Conservation (phyloP, 2,888 invertebrate genomes). For the Caenorhabditis japonica region DNA sequence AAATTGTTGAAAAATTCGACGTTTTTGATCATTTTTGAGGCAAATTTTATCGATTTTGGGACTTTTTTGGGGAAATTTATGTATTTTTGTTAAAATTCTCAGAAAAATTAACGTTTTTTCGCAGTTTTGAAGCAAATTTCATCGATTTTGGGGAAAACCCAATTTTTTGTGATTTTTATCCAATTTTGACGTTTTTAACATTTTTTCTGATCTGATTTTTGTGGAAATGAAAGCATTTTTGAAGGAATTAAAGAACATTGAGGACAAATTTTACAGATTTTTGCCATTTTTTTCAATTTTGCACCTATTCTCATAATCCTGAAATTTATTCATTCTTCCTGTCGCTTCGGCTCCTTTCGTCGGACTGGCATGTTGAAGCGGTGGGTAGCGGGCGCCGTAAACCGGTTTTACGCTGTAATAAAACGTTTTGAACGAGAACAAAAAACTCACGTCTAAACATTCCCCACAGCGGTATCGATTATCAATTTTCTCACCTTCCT, state of each 20-base stretch:
- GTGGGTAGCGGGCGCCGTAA: constrained; percentile 76
- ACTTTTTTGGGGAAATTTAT: background rate
- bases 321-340: constrained; percentile 66
- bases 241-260: no score
- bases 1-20: background rate
- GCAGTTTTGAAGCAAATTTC: background rate
- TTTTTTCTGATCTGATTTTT: no score
- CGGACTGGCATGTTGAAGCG: constrained; percentile 63
- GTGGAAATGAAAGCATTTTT: no score
- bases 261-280: background rate
- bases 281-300: constrained; percentile 3
- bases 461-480: background rate
- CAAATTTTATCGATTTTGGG: background rate
- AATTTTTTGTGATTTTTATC: background rate
- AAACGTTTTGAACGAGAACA: no score
- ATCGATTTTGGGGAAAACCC: background rate
- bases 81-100: background rate
- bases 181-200: background rate
- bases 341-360: constrained; percentile 45
- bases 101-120: background rate
- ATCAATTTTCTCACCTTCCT: constrained; percentile 53
- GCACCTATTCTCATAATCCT: constrained; percentile 75
- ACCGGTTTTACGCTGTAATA: constrained; percentile 73
- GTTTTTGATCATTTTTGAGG: background rate
- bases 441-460: constrained; percentile 9